Conservation (phyloP, 2,113 vertebrate genomes). For the Myxocyprinus asiaticus region DNA sequence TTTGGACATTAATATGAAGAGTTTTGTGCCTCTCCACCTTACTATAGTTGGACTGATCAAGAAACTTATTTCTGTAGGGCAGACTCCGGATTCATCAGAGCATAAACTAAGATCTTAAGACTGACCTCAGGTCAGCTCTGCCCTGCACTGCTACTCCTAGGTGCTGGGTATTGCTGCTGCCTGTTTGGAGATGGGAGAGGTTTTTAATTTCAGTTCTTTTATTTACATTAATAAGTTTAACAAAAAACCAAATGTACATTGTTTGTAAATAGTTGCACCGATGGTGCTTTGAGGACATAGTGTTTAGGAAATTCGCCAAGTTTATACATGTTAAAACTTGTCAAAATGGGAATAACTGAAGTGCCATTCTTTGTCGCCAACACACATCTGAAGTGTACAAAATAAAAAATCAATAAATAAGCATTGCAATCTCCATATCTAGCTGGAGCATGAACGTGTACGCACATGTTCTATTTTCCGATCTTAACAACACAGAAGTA, state of each 20-base stretch:
- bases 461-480: slow-evolving; percentile 49
- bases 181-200: slow-evolving; percentile 18
- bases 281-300: slow-evolving; percentile 51
- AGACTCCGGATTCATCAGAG: not conserved
- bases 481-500: slow-evolving; percentile 57
- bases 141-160: slow-evolving; percentile 11
- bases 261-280: slow-evolving; percentile 62
- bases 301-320: slow-evolving; percentile 26
- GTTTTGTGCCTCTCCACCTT: not conserved
- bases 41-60: slow-evolving; percentile 16
- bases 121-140: slow-evolving; percentile 34
- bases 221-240: slow-evolving; percentile 26
- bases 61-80: not conserved
- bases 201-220: slow-evolving; percentile 38
- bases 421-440: slow-evolving; percentile 36
- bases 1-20: not conserved
- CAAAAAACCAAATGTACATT: slow-evolving; percentile 54
- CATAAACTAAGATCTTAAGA: not conserved
- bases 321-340: slow-evolving; percentile 53
- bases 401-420: not conserved
- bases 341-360: slow-evolving; percentile 57
- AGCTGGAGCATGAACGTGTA: slow-evolving; percentile 49
- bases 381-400: not conserved
- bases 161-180: not conserved
- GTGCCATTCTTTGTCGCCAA: slow-evolving; percentile 57